These are phyloP conservation scores for Anthopleura xanthogrammica DNA, from an alignment of 92 coral and sea anemone species.

Conservation along the genomic window DNA sequence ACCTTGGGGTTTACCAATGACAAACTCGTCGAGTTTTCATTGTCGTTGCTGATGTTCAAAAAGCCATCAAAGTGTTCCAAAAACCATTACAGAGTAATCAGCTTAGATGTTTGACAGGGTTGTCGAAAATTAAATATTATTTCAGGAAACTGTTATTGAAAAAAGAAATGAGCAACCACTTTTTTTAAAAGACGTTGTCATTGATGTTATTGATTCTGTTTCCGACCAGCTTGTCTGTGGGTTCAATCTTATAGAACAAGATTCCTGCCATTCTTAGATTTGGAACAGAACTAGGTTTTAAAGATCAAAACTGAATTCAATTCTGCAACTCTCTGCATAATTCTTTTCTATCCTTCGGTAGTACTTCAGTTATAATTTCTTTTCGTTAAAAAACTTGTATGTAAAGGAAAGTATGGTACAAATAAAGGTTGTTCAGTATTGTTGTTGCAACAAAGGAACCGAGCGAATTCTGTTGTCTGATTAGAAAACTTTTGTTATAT, in stretches of 20 bases:
- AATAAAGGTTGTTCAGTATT: no score
- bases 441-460: no score
- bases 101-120: neutral
- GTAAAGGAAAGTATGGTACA: no score
- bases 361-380: no score
- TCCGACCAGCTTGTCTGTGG: neutral
- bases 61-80: neutral
- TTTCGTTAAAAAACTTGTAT: no score
- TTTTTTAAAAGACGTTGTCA: neutral
- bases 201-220: neutral
- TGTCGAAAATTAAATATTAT: neutral
- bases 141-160: conserved; percentile 1
- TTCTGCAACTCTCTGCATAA: neutral
- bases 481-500: no score
- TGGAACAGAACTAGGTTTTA: no score
- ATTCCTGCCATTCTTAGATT: no score
- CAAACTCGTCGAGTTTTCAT: neutral
- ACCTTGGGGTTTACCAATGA: neutral
- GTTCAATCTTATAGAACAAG: neutral
- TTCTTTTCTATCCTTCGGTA: no score
- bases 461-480: no score
- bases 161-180: neutral
- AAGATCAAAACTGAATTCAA: no score
- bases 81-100: conserved; percentile 6
- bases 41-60: neutral